Evolutionary conservation across 2,797 vertebrate species (phyloP).

Genomic region (Pseudopleuronectes americanus): DNA sequence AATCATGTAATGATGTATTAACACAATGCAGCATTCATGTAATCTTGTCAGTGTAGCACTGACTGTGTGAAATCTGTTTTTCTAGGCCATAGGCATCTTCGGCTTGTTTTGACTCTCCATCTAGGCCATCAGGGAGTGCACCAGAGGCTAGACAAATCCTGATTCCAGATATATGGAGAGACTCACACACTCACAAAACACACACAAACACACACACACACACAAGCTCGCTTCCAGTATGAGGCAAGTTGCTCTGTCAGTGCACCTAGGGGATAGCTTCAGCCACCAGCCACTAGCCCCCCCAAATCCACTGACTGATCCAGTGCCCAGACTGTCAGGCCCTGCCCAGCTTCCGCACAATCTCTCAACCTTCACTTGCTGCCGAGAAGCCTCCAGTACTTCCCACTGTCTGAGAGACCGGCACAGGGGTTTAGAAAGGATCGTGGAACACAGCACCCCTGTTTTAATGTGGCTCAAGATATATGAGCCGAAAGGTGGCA

Average conservation of each 20-base stretch:
- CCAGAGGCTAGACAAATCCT: slow-evolving; percentile 63
- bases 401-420: slow-evolving; percentile 37
- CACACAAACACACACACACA: slow-evolving; percentile 33
- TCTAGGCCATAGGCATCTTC: slow-evolving; percentile 64
- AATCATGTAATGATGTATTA: not conserved
- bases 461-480: slow-evolving; percentile 25
- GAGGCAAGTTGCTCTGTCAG: slow-evolving; percentile 68
- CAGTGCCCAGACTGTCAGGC: slow-evolving; percentile 79
- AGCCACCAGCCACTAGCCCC: slow-evolving; percentile 69
- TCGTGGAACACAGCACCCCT: not conserved
- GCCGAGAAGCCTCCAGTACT: slow-evolving; percentile 45
- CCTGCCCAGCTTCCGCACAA: slow-evolving; percentile 60
- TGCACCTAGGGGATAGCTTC: slow-evolving; percentile 75
- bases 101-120: slow-evolving; percentile 64
- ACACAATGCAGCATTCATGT: slow-evolving; percentile 2
- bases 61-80: slow-evolving; percentile 54
- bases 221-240: slow-evolving; percentile 51
- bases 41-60: slow-evolving; percentile 21
- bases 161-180: slow-evolving; percentile 51
- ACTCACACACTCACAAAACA: slow-evolving; percentile 28
- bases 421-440: slow-evolving; percentile 7
- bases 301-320: slow-evolving; percentile 83
- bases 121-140: slow-evolving; percentile 70
- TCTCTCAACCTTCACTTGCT: slow-evolving; percentile 68
- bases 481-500: slow-evolving; percentile 19